phyloP scores from a whole-genome alignment of 2,888 invertebrate genomes.

The Eristalinus sepulchralis region DNA sequence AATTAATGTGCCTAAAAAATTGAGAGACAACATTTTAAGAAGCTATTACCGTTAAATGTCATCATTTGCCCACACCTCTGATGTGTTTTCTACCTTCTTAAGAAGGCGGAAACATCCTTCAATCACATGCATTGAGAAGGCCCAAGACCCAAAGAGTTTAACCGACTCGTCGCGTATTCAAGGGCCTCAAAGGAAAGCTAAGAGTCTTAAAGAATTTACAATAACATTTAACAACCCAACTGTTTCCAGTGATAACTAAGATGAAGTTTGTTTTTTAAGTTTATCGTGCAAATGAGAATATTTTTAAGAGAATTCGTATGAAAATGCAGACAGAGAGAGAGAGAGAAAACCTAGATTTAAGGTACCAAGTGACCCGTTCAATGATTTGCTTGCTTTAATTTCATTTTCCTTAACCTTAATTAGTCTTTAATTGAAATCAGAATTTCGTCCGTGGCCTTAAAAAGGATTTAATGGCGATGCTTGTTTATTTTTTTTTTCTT shows the following conservation, averaged over 20 bases:
- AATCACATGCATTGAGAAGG: neutral
- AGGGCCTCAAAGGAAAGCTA: neutral
- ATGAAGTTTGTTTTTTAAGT: constrained; percentile 31
- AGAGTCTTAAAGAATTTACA: constrained; percentile 1
- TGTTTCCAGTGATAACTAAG: constrained; percentile 64
- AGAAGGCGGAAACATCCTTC: neutral
- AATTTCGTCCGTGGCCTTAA: constrained; percentile 70
- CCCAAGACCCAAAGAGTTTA: neutral
- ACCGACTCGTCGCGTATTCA: neutral
- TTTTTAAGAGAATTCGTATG: constrained; percentile 10
- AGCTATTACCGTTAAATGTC: neutral
- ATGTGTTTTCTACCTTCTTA: neutral
- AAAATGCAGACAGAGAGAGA: neutral
- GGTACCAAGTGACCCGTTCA: constrained; percentile 46
- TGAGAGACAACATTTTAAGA: constrained; percentile 23
- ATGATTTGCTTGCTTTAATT: constrained; percentile 59
- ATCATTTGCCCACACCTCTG: neutral
- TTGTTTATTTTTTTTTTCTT: constrained; percentile 38
- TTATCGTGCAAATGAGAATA: constrained; percentile 40
- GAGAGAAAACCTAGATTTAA: constrained; percentile 11
- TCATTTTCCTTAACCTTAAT: constrained; percentile 43
- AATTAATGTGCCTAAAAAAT: constrained; percentile 68
- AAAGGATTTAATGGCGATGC: constrained; percentile 68
- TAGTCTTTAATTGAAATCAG: constrained; percentile 60
- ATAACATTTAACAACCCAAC: constrained; percentile 23